Conservation (phyloP, 2,797 vertebrate genomes). For the Merluccius polli region DNA sequence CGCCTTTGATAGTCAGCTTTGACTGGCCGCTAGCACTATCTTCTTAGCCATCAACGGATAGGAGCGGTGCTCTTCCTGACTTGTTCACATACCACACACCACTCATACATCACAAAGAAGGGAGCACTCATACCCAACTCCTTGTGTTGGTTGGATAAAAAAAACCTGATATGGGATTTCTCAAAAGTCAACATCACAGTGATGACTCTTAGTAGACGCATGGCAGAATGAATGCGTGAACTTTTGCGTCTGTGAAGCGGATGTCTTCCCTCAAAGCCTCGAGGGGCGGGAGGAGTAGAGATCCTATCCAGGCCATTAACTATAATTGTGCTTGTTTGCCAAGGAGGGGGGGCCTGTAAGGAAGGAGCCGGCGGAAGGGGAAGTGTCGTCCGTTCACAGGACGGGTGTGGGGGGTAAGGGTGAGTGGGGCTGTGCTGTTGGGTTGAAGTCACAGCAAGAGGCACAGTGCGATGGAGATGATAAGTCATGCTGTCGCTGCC, state of each 20-base stretch:
- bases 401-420: slow-evolving; percentile 37
- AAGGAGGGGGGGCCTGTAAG: slow-evolving; percentile 35
- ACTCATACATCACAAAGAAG: slow-evolving; percentile 5
- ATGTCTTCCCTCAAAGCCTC: slow-evolving; percentile 46
- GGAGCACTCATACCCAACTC: slow-evolving; percentile 13
- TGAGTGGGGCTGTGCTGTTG: slow-evolving; percentile 37
- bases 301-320: slow-evolving; percentile 60
- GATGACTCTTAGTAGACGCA: slow-evolving; percentile 5
- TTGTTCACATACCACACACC: slow-evolving; percentile 26
- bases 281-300: slow-evolving; percentile 37
- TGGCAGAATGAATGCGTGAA: slow-evolving; percentile 11
- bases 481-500: slow-evolving; percentile 39
- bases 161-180: slow-evolving; percentile 15
- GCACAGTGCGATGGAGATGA: slow-evolving; percentile 43
- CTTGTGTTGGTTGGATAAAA: slow-evolving; percentile 12
- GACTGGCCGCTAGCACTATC: slow-evolving; percentile 53
- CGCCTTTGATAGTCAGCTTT: slow-evolving; percentile 46
- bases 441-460: slow-evolving; percentile 41
- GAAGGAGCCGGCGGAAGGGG: slow-evolving; percentile 50
- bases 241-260: slow-evolving; percentile 31
- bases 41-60: slow-evolving; percentile 52
- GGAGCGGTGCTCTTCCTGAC: slow-evolving; percentile 23
- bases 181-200: slow-evolving; percentile 13
- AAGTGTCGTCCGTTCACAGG: slow-evolving; percentile 67
- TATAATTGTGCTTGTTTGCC: slow-evolving; percentile 58